Conservation (phyloP, 2,888 invertebrate genomes). For the Vesta saturnalis region DNA sequence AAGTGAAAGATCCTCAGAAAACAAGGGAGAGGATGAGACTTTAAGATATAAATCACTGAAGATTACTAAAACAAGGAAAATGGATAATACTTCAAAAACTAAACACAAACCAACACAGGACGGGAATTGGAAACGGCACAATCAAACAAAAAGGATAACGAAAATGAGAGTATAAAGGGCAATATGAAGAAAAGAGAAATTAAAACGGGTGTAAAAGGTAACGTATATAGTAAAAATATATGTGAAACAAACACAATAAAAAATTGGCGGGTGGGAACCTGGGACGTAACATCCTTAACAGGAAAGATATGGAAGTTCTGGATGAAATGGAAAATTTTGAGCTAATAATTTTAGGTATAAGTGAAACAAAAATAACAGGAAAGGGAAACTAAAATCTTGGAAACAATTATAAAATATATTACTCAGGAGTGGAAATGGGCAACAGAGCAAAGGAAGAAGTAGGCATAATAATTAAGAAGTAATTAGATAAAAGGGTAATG, state of each 20-base stretch:
- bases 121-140: too few species aligned
- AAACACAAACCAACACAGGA: too few species aligned
- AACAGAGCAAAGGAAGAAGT: too few species aligned
- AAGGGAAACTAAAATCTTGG: too few species aligned
- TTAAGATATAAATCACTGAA: slow-evolving; percentile 5
- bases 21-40: neutral
- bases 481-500: neutral
- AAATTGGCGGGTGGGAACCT: neutral
- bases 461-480: neutral
- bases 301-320: slow-evolving; percentile 14
- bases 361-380: too few species aligned
- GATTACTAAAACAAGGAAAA: too few species aligned
- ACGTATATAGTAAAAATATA: too few species aligned
- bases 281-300: neutral
- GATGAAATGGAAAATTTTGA: too few species aligned
- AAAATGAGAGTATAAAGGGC: neutral
- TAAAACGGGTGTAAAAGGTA: neutral
- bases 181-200: neutral
- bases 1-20: neutral
- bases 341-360: slow-evolving; percentile 3
- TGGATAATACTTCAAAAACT: slow-evolving; percentile 11
- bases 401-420: too few species aligned
- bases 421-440: too few species aligned
- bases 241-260: too few species aligned
- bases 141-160: neutral